phyloP scores from a whole-genome alignment of 2,113 vertebrate species.

The Pluvialis apricaria region DNA sequence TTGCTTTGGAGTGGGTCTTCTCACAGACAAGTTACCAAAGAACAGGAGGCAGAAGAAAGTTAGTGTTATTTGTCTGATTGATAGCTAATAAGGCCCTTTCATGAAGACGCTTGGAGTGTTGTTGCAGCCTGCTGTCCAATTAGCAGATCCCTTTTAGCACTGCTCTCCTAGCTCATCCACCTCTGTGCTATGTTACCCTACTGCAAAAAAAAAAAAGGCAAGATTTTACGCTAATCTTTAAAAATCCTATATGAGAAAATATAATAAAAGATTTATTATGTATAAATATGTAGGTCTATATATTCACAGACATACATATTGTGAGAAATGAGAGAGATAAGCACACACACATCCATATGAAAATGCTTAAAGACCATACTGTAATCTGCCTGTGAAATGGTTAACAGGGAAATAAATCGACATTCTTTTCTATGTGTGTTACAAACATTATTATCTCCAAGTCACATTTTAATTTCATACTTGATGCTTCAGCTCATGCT shows the following conservation, averaged over 20 bases:
- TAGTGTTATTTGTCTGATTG: conserved; percentile 50
- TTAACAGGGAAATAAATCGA: conserved; percentile 39
- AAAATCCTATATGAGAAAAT: not conserved
- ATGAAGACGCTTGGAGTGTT: not conserved
- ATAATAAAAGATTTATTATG: not conserved
- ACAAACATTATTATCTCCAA: conserved; percentile 50
- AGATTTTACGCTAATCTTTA: not conserved
- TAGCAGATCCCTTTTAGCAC: conserved; percentile 42
- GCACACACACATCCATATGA: not conserved
- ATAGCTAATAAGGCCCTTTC: conserved; percentile 60
- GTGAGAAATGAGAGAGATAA: not conserved
- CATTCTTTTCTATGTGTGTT: conserved; percentile 38
- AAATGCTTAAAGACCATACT: not conserved
- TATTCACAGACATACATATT: not conserved
- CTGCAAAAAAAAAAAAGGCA: not conserved
- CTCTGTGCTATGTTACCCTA: not conserved
- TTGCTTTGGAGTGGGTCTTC: conserved; percentile 20
- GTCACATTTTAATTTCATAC: conserved; percentile 72
- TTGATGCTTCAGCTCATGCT: conserved; percentile 67
- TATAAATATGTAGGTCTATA: not conserved
- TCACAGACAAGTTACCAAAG: conserved; percentile 13
- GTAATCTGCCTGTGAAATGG: conserved; percentile 4
- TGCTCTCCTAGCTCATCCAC: not conserved
- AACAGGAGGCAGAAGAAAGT: conserved; percentile 16
- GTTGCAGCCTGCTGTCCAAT: conserved; percentile 49